A percentile compares a stretch with the other conserved stretches of the same genome.
These are phyloP conservation scores for Perca flavescens DNA, from an alignment of 2,113 vertebrate species.

Conservation along the genomic window DNA sequence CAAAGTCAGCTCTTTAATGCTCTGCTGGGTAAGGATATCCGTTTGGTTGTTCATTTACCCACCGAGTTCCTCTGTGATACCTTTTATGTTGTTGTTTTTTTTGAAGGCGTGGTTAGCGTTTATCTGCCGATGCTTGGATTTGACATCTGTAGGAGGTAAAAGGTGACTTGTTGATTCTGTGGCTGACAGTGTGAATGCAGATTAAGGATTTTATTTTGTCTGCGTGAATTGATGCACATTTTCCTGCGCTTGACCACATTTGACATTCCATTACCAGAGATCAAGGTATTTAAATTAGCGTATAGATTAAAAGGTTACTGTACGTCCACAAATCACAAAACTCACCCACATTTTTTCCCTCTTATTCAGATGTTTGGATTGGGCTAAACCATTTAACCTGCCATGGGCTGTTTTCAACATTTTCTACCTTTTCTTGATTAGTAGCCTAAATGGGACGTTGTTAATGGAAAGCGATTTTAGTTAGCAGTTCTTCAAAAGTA, in stretches of 20 bases:
- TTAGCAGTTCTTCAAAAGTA: background rate
- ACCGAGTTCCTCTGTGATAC: background rate
- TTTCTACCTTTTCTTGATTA: too few species aligned
- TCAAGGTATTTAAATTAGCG: background rate
- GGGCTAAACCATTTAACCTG: background rate
- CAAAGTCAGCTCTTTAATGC: conserved; percentile 81
- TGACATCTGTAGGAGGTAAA: too few species aligned
- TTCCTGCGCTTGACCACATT: background rate
- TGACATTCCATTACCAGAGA: background rate
- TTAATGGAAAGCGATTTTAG: background rate
- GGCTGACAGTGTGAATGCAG: too few species aligned
- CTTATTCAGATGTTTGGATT: background rate
- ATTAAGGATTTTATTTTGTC: too few species aligned
- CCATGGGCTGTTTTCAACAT: background rate
- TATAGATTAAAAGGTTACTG: too few species aligned
- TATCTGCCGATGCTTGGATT: too few species aligned
- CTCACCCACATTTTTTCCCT: too few species aligned
- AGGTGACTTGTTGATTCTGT: too few species aligned
- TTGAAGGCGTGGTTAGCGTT: too few species aligned
- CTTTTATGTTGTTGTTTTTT: too few species aligned
- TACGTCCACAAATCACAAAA: background rate
- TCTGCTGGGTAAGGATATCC: conserved; percentile 73
- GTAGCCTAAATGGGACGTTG: background rate
- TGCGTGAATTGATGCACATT: too few species aligned
- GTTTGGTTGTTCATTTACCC: background rate